A percentile compares a stretch with the other conserved stretches of the same genome.
phyloP scores from a whole-genome alignment of 2,888 invertebrate species.

The Cyclophora albipunctata region DNA sequence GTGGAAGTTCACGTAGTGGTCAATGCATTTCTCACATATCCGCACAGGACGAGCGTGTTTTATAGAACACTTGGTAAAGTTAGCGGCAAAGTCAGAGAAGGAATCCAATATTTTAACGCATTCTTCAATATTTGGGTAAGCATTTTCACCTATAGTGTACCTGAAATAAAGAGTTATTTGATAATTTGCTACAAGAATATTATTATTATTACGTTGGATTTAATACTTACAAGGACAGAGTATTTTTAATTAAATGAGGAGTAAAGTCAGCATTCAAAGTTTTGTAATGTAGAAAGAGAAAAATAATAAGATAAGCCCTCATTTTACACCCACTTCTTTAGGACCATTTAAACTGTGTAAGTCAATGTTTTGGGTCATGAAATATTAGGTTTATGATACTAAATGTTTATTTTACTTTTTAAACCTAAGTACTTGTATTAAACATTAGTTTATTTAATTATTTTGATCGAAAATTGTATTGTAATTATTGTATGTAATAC shows the following conservation, averaged over 20 bases:
- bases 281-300: slow-evolving; percentile 13
- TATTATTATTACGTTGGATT: not conserved
- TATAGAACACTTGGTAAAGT: slow-evolving; percentile 77
- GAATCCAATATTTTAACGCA: slow-evolving; percentile 44
- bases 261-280: slow-evolving; percentile 22
- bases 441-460: too few relatives aligned
- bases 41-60: slow-evolving; percentile 76
- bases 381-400: too few relatives aligned
- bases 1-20: slow-evolving; percentile 66
- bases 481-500: too few relatives aligned
- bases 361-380: too few relatives aligned
- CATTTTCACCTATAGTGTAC: slow-evolving; percentile 16
- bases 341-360: too few relatives aligned
- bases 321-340: slow-evolving; percentile 5
- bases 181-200: not conserved
- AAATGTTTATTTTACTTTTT: too few relatives aligned
- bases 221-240: slow-evolving; percentile 6
- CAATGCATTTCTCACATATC: slow-evolving; percentile 76
- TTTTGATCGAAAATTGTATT: too few relatives aligned
- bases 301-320: slow-evolving; percentile 9
- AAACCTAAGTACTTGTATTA: too few relatives aligned
- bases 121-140: slow-evolving; percentile 23
- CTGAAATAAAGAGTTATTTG: slow-evolving; percentile 27
- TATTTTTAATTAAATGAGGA: slow-evolving; percentile 1
- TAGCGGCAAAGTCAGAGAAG: slow-evolving; percentile 73